These are phyloP conservation scores for Allacma fusca DNA, from an alignment of 2,888 invertebrate species.

Conservation along the genomic window DNA sequence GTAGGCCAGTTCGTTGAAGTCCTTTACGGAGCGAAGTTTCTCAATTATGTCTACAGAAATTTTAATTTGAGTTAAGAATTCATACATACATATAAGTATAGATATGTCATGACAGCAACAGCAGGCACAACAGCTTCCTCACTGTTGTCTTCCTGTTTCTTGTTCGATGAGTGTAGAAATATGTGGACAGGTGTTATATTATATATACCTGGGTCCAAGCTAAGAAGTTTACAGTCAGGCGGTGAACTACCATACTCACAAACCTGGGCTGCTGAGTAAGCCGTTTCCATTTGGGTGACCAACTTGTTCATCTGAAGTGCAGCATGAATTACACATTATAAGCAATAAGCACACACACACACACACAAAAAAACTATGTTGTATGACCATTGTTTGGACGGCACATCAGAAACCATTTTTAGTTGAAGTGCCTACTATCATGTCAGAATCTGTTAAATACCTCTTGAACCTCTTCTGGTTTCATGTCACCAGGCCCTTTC, in stretches of 20 bases:
- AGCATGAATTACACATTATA: too few relatives aligned
- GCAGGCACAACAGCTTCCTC: too few relatives aligned
- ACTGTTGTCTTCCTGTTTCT: not conserved
- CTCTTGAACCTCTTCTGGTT: constrained; percentile 47
- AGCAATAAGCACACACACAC: constrained; percentile 10
- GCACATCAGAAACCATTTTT: too few relatives aligned
- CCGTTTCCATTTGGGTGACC: constrained; percentile 63
- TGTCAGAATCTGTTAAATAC: not conserved
- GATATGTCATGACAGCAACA: too few relatives aligned
- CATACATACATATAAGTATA: too few relatives aligned
- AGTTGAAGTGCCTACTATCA: too few relatives aligned
- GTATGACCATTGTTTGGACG: too few relatives aligned
- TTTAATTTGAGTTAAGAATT: too few relatives aligned
- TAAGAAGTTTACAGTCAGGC: constrained; percentile 56
- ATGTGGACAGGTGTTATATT: not conserved
- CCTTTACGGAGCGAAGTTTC: constrained; percentile 17
- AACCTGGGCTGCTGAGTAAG: constrained; percentile 63
- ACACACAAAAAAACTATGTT: too few relatives aligned
- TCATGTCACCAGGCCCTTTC: constrained; percentile 56
- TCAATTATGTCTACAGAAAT: constrained; percentile 23
- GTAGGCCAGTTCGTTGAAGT: constrained; percentile 39
- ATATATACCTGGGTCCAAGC: constrained; percentile 28
- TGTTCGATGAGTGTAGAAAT: not conserved
- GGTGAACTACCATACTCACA: constrained; percentile 55
- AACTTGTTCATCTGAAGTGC: constrained; percentile 55